These are phyloP conservation scores for Siniperca knerii DNA, from an alignment of 2,113 vertebrate species.

Conservation along the genomic window DNA sequence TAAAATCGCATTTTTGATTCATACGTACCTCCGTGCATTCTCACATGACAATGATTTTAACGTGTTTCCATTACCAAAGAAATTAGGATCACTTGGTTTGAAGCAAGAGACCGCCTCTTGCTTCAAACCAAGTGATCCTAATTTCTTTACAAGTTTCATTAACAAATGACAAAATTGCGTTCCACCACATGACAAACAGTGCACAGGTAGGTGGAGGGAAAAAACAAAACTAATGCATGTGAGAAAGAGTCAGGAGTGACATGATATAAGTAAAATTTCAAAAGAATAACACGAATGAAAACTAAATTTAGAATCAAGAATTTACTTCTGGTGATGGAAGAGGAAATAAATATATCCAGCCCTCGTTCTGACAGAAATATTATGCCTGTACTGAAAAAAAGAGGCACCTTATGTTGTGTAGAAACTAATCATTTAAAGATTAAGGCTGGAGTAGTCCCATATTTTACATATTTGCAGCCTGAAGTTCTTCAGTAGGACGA, in stretches of 20 bases:
- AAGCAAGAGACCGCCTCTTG: too few species aligned
- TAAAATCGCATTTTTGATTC: conserved; percentile 11
- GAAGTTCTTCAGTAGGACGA: not conserved
- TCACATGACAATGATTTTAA: not conserved
- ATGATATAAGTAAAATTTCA: not conserved
- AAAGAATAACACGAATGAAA: too few species aligned
- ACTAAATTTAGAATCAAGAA: not conserved
- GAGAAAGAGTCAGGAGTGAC: not conserved
- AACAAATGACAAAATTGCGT: not conserved
- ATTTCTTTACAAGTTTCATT: too few species aligned
- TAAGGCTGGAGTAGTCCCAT: not conserved
- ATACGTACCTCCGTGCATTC: not conserved
- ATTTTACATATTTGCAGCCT: not conserved
- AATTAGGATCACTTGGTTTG: too few species aligned
- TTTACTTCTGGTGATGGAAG: not conserved
- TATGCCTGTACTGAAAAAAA: not conserved
- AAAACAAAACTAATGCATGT: not conserved
- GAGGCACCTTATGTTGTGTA: not conserved
- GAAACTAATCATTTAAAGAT: not conserved
- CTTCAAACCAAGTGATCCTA: not conserved
- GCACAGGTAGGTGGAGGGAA: not conserved
- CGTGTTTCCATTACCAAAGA: not conserved
- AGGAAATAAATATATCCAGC: not conserved
- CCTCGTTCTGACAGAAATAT: not conserved
- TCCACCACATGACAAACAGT: not conserved